Percentiles rank a stretch among this genome's conserved stretches.
Evolutionary conservation across 2,888 invertebrate genomes (phyloP).

Genomic region (Macaria notata): DNA sequence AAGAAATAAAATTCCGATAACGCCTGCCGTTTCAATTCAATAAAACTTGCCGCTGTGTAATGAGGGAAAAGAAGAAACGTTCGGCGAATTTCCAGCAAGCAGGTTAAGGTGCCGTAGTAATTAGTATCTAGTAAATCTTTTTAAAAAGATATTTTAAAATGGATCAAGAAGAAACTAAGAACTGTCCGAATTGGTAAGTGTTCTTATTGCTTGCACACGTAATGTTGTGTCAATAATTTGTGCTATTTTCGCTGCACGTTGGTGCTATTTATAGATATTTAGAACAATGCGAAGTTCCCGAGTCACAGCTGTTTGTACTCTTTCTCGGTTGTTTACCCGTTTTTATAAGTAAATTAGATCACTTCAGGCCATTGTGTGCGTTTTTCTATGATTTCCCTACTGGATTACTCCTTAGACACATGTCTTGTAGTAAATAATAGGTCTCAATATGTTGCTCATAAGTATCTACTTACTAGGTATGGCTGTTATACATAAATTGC

Average conservation of each 20-base stretch:
- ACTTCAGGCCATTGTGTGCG: constrained; percentile 1
- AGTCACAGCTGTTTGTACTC: constrained; percentile 53
- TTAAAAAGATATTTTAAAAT: constrained; percentile 37
- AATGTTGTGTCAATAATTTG: constrained; percentile 62
- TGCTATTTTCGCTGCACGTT: constrained; percentile 71
- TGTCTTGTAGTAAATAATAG: too few species aligned
- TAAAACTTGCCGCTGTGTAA: too few species aligned
- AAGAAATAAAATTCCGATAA: constrained; percentile 8
- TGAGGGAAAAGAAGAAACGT: not conserved
- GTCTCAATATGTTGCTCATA: too few species aligned
- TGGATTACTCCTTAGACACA: too few species aligned
- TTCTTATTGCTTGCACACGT: constrained; percentile 31
- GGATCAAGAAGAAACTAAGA: constrained; percentile 68
- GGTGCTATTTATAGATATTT: constrained; percentile 74
- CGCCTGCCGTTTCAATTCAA: not conserved
- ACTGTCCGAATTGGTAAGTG: constrained; percentile 79
- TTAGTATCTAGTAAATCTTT: not conserved
- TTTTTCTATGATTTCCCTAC: not conserved
- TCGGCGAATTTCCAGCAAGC: not conserved
- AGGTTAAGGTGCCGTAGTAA: constrained; percentile 7
- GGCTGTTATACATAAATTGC: too few species aligned
- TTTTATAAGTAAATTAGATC: constrained; percentile 7
- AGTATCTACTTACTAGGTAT: too few species aligned
- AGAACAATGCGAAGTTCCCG: constrained; percentile 57
- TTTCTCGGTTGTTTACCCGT: constrained; percentile 63